Base-by-base conservation (phyloP, 2,888 invertebrate genomes). In the Clistopyga incitator region DNA sequence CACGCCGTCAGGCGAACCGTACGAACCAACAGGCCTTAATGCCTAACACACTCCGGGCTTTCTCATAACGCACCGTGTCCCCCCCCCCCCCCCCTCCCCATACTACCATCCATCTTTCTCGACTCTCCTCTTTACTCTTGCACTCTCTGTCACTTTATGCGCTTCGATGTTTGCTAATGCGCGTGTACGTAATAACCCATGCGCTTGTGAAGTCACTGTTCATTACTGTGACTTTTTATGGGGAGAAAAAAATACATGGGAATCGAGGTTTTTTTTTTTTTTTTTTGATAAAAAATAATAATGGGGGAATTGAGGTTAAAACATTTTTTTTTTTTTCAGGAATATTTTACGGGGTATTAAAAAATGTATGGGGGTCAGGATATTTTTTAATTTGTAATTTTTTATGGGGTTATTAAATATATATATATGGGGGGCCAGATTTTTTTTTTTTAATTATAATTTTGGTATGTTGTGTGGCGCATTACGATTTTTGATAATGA, bases 21-120 rank as follows among this genome's bases (percentile, higher is more conserved):
- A 74, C 45, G 77, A 72, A 59, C n/a, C 68, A 76, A 82, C 74
- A 70, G 78, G 78, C 78, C 82, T 82, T 75, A 78, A 78, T 82
- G 82, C 50, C 65, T 82, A 82, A 82, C 78, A 64, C 82, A 78
- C 82, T 82, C 68, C 34, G 68, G 78, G 64, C 68, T 78, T 82
- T 82, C 82, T 82, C 82, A 78, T 82, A 82, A 82, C 82, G 82
- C 82, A 75, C 82, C 75, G 78, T 82, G 75, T 78, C 82, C n/a
- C n/a, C n/a, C n/a, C n/a, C n/a, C n/a, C n/a, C n/a, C n/a, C n/a
- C n/a, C n/a, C n/a, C n/a, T n/a, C n/a, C n/a, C 70, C 82, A 47
- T 78, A 64, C 78, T 38, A 23, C 54, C 61, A 20, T 78, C 42
- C 67, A 52, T 65, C 76, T 74, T 74, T 61, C 61, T 74, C 74